Evolutionary conservation across 2,888 invertebrate species (phyloP).

Genomic region (Clepsis dumicolana): DNA sequence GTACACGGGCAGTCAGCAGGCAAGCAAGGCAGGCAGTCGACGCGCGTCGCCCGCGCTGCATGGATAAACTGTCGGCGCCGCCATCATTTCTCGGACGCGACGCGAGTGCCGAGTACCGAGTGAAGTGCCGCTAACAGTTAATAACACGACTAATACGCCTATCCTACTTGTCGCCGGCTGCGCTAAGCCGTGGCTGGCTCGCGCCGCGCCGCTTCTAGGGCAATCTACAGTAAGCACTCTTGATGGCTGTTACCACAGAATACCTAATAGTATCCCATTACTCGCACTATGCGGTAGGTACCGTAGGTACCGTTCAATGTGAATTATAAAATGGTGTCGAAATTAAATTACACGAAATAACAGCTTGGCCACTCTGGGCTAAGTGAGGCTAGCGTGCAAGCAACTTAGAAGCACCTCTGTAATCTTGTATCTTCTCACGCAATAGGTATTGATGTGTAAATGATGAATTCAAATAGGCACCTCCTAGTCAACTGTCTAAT

Average conservation of each 20-base stretch:
- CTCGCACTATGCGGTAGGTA: conserved; percentile 3
- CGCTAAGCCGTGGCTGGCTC: background rate
- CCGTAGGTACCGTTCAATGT: background rate
- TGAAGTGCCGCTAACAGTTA: background rate
- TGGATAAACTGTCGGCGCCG: background rate
- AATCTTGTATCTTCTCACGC: too few species aligned
- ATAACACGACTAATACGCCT: too few species aligned
- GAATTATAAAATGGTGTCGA: conserved; percentile 6
- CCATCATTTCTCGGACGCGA: background rate
- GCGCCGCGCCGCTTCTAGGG: background rate
- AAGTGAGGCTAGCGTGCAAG: background rate
- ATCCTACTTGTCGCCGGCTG: too few species aligned
- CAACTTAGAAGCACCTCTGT: background rate
- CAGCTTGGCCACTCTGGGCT: background rate
- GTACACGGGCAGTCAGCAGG: background rate
- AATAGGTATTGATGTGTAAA: too few species aligned
- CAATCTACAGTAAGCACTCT: conserved; percentile 11
- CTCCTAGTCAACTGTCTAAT: too few species aligned
- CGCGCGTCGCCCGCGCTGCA: conserved; percentile 5
- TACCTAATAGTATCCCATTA: conserved; percentile 14
- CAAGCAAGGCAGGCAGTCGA: conserved; percentile 5
- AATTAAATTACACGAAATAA: background rate
- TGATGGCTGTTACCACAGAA: conserved; percentile 12
- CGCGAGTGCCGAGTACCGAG: background rate
- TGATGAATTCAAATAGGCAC: too few species aligned